phyloP scores from a whole-genome alignment of 2,113 vertebrate genomes.

The Turdus rufiventris region DNA sequence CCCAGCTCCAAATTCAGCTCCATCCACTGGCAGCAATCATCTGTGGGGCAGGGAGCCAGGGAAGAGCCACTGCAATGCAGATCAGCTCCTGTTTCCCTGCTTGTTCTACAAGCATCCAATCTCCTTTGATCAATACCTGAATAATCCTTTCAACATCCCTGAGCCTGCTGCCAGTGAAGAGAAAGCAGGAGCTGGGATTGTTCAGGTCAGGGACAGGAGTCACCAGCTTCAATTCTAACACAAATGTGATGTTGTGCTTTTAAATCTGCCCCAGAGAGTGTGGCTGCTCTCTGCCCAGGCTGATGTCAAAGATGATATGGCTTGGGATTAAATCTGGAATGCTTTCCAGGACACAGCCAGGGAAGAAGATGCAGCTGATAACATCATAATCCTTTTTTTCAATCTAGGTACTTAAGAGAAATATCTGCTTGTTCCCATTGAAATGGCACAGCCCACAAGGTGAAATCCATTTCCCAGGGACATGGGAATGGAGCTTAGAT shows the following conservation, averaged over 20 bases:
- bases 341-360: not conserved
- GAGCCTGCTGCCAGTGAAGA: not conserved
- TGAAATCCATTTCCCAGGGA: not conserved
- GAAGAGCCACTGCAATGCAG: not conserved
- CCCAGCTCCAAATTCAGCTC: not conserved
- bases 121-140: not conserved
- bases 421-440: not conserved
- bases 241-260: accelerated
- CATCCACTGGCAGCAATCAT: accelerated
- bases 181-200: not conserved
- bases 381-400: not conserved
- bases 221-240: accelerated
- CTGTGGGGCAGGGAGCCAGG: not conserved
- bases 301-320: not conserved
- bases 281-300: not conserved
- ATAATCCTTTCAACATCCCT: not conserved
- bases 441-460: not conserved
- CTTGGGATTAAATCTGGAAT: not conserved
- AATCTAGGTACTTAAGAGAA: not conserved
- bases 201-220: not conserved
- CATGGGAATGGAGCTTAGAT: not conserved
- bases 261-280: not conserved
- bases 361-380: not conserved
- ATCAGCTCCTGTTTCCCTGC: not conserved
- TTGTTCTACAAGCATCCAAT: not conserved